Conservation (phyloP, 2,888 invertebrate genomes). For the Ferrisia virgata region DNA sequence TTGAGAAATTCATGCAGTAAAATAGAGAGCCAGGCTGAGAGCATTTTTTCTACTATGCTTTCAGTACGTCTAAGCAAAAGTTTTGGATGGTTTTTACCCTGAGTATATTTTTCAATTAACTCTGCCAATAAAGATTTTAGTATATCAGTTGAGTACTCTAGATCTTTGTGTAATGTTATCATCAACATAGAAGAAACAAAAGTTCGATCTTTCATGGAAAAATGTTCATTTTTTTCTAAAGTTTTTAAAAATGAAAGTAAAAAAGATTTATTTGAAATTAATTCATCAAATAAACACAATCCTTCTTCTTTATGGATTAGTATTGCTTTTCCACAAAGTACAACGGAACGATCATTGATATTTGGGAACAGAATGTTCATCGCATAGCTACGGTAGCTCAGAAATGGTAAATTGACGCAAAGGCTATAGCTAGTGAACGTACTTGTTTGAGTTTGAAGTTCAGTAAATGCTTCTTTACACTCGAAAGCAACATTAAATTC, state of each 20-base stretch:
- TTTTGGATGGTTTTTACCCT: constrained; percentile 95
- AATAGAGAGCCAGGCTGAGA: constrained; percentile 99
- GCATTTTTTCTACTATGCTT: constrained; percentile 99
- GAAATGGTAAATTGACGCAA: constrained; percentile 92
- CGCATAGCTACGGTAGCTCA: constrained; percentile 94
- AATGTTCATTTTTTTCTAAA: constrained; percentile 91
- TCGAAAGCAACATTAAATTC: constrained; percentile 84
- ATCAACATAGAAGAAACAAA: constrained; percentile 98
- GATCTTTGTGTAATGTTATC: constrained; percentile 96
- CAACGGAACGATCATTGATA: constrained; percentile 90
- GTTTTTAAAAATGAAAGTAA: constrained; percentile 93
- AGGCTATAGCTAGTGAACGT: constrained; percentile 91
- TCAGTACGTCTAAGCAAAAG: constrained; percentile 86
- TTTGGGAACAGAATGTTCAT: constrained; percentile 99
- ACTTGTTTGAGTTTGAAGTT: constrained; percentile 89
- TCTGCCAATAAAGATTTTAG: constrained; percentile 94
- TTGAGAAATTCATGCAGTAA: constrained; percentile 95
- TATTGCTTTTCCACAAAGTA: constrained; percentile 89
- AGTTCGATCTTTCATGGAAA: constrained; percentile 89
- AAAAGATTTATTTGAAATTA: constrained; percentile 98
- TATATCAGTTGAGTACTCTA: constrained; percentile 99
- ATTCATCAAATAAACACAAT: constrained; percentile 84
- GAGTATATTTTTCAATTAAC: constrained; percentile 96
- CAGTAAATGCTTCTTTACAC: constrained; percentile 93
- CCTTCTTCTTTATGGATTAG: constrained; percentile 89